Evolutionary conservation across 2,797 vertebrate species (phyloP), one percentile per base, ranked within the genome.

Genomic region (Gallinago solitaria): DNA sequence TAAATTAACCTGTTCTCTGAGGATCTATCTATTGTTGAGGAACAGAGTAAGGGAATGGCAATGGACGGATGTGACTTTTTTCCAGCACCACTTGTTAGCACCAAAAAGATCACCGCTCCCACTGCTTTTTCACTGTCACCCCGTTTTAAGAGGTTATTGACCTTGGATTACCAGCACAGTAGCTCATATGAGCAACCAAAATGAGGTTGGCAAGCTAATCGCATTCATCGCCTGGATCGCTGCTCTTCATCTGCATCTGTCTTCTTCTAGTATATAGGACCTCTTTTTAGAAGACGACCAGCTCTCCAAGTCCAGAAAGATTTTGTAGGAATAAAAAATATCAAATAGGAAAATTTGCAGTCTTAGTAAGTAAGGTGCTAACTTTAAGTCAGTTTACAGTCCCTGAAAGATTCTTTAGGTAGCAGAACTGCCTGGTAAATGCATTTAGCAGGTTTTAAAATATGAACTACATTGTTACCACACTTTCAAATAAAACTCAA

Each of bases 141-240:
- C 20, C 1, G 1, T 51, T 89, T 91, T 19, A 67, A 37, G 37
- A 32, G 5, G 8, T 67, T 41, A 2, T 33, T 2, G 2, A 64
- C 19, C 20, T 8, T n/a, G 18, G 6, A 60, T 50, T 67, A 27
- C 14, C 59, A 63, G 17, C 9, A 64, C 21, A 45, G 18, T 12
- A 71, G 37, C 6, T 75, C n/a, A 56, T 33, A 27, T 0, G 1
- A 70, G 12, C 17, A 41, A 35, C 59, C 25, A 47, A 90, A 87
- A 78, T 23, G 13, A 79, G 9, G 5, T 4, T 68, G 32, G 2
- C 24, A 71, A 71, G 10, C 0, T 74, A 9, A 0, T 77, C 41
- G 37, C 4, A 10, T 59, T 89, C 60, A 70, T 19, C 48, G 20
- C 4, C 43, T 74, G 54, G 16, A 73, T 68, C 28, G 53, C 32